Evolutionary conservation across 2,797 vertebrate genomes (phyloP).

Genomic region (Phalloptychus januarius): DNA sequence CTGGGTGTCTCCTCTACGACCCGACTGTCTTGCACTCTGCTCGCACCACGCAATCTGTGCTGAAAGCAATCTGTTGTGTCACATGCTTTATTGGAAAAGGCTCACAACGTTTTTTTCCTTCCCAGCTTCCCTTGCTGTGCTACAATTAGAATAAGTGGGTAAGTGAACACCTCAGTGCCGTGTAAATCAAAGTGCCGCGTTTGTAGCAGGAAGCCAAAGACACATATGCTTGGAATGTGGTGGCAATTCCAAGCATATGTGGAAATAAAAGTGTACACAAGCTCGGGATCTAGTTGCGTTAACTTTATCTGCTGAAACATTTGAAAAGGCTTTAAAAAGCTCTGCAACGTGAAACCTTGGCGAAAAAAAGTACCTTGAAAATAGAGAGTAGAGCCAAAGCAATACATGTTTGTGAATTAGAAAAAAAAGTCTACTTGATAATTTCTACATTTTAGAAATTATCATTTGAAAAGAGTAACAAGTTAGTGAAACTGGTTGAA

Average conservation of each 20-base stretch:
- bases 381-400: background rate
- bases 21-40: constrained; percentile 52
- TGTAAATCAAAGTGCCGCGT: background rate
- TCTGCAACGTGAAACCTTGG: background rate
- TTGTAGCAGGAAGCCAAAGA: background rate
- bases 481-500: background rate
- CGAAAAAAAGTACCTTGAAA: background rate
- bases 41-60: constrained; percentile 35
- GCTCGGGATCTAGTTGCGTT: background rate
- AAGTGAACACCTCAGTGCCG: background rate
- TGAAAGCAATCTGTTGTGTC: constrained; percentile 40
- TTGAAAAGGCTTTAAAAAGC: background rate
- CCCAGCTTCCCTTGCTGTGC: constrained; percentile 5
- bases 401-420: background rate
- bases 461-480: background rate
- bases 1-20: constrained; percentile 64
- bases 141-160: constrained; percentile 3
- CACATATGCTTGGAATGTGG: background rate
- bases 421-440: background rate
- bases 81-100: background rate
- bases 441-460: background rate
- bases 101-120: background rate
- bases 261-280: background rate
- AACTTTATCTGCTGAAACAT: background rate
- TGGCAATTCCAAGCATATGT: too few relatives aligned